phyloP scores from a whole-genome alignment of 2,113 vertebrate species.

The Lepisosteus oculatus region DNA sequence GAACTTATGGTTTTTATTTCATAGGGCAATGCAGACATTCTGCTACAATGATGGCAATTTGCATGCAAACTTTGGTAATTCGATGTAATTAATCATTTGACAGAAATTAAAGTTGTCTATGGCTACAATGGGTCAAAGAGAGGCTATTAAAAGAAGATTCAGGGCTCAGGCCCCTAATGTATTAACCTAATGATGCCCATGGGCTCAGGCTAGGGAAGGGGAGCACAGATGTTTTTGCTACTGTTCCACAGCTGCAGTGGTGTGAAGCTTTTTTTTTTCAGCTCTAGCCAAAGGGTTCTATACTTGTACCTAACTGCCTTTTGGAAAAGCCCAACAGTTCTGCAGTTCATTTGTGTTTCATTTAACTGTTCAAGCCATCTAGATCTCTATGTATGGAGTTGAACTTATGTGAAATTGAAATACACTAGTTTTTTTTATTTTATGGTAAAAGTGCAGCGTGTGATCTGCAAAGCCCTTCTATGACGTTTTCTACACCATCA shows the following conservation, averaged over 20 bases:
- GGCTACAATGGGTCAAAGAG: conserved; percentile 46
- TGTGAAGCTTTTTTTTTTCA: too few species aligned
- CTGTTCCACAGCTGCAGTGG: conserved; percentile 9
- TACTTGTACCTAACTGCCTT: too few species aligned
- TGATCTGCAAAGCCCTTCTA: too few species aligned
- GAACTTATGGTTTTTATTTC: neutral
- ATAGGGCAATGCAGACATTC: neutral
- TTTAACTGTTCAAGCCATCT: too few species aligned
- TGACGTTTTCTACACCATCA: too few species aligned
- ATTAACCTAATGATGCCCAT: conserved; percentile 35
- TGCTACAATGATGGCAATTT: conserved; percentile 1
- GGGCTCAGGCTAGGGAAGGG: conserved; percentile 14
- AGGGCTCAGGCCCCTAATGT: conserved; percentile 39
- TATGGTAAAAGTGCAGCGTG: too few species aligned
- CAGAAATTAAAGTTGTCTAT: conserved; percentile 27
- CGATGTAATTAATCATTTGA: conserved; percentile 44
- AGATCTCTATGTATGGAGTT: too few species aligned
- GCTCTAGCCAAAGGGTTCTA: too few species aligned
- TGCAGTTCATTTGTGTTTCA: too few species aligned
- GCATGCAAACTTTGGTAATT: conserved; percentile 29
- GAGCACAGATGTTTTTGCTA: conserved; percentile 15
- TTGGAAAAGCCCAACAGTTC: too few species aligned
- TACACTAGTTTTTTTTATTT: too few species aligned
- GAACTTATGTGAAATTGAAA: too few species aligned
- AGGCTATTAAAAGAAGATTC: conserved; percentile 49